phyloP scores from a whole-genome alignment of 2,113 vertebrate genomes.

The Trogon melanurus region DNA sequence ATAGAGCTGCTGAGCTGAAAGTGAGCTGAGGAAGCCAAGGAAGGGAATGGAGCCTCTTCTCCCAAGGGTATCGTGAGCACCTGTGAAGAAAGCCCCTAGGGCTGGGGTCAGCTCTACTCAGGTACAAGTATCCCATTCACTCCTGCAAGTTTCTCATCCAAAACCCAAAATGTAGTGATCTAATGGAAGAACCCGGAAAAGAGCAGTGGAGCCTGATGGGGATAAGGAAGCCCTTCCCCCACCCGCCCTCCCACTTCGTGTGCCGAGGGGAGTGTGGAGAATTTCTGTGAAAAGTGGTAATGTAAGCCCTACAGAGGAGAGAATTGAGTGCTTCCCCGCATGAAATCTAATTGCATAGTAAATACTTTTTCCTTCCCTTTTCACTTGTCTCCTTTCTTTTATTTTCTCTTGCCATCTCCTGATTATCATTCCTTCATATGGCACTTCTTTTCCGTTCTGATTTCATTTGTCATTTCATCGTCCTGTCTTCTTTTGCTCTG shows the following conservation, averaged over 20 bases:
- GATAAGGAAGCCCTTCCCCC: background rate
- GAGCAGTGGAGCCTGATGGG: background rate
- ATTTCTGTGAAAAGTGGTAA: conserved; percentile 56
- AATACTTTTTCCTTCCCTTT: conserved; percentile 23
- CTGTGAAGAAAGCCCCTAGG: background rate
- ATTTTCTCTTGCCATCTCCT: background rate
- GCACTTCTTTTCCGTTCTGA: background rate
- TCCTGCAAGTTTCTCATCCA: background rate
- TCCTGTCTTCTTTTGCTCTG: background rate
- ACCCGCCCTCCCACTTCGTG: background rate
- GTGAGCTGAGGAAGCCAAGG: background rate
- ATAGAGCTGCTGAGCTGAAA: background rate
- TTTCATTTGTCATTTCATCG: background rate
- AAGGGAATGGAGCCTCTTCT: background rate
- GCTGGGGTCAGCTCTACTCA: background rate
- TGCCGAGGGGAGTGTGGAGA: background rate
- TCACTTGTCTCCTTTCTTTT: background rate
- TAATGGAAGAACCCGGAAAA: background rate
- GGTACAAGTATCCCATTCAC: background rate
- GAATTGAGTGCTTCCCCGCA: background rate
- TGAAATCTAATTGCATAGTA: conserved; percentile 60
- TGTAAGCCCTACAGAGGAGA: conserved; percentile 32
- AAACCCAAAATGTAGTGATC: background rate
- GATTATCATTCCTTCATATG: background rate
- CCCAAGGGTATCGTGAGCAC: background rate